Evolutionary conservation across 2,888 invertebrate species (phyloP).

Genomic region (Ophion costatus): DNA sequence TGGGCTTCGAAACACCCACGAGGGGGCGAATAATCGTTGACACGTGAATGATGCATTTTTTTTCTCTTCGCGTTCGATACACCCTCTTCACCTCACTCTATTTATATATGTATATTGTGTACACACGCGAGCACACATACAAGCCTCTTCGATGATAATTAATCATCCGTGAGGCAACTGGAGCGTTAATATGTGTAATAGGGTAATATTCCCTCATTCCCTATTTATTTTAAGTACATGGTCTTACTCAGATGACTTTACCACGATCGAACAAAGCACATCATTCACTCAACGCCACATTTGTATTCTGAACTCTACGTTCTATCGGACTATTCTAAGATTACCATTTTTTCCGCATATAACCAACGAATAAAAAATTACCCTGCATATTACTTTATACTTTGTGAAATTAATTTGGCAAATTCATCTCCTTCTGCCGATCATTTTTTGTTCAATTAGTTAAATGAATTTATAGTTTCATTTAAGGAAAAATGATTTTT

Average conservation of each 20-base stretch:
- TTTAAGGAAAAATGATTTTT: background rate
- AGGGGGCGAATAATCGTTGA: constrained; percentile 26
- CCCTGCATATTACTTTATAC: no score
- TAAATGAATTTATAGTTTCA: background rate
- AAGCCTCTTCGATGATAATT: constrained; percentile 40
- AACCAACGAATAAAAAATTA: no score
- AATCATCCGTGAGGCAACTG: constrained; percentile 19
- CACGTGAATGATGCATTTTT: constrained; percentile 23
- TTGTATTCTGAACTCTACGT: background rate
- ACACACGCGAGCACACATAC: background rate
- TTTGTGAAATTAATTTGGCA: no score
- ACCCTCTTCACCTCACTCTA: background rate
- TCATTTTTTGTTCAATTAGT: no score
- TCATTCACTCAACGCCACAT: background rate
- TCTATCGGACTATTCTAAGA: background rate
- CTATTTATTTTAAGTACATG: constrained; percentile 17
- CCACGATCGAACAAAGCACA: background rate
- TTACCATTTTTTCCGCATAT: background rate
- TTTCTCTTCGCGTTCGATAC: constrained; percentile 3
- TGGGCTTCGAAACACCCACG: background rate
- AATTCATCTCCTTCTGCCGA: no score
- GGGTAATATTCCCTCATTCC: constrained; percentile 2
- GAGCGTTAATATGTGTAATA: background rate
- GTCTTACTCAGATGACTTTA: background rate
- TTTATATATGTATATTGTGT: background rate